A percentile compares a stretch with the other conserved stretches of the same genome.
phyloP scores from a whole-genome alignment of 2,113 vertebrate species.

The Brevimyrus niger region DNA sequence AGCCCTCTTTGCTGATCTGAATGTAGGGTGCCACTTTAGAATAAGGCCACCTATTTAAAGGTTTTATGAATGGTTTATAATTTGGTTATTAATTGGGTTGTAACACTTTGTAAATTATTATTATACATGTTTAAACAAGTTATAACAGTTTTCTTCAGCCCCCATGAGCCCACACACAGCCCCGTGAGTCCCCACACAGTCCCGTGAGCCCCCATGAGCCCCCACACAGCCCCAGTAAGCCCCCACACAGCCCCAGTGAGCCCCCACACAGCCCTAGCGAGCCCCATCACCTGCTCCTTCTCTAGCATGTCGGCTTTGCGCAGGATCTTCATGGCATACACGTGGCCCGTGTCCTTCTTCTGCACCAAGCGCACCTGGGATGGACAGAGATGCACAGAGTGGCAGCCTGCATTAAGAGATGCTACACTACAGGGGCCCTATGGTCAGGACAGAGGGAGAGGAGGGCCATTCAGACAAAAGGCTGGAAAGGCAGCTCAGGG shows the following conservation, averaged over 20 bases:
- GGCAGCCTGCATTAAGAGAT: background rate
- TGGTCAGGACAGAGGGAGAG: background rate
- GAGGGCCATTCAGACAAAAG: background rate
- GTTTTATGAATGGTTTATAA: too few relatives aligned
- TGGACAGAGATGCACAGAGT: background rate
- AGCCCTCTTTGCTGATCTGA: background rate
- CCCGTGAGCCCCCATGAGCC: background rate
- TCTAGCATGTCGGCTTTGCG: slow-evolving; percentile 98
- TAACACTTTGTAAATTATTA: too few relatives aligned
- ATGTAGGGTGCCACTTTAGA: too few relatives aligned
- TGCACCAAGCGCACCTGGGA: slow-evolving; percentile 88
- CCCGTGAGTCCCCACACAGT: too few relatives aligned
- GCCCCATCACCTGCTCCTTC: slow-evolving; percentile 79
- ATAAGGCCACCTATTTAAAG: too few relatives aligned
- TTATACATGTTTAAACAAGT: too few relatives aligned
- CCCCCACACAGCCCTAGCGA: background rate
- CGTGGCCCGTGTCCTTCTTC: slow-evolving; percentile 96
- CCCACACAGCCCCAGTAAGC: background rate
- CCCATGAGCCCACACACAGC: background rate
- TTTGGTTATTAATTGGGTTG: too few relatives aligned
- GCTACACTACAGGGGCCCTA: background rate
- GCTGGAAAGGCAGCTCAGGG: background rate
- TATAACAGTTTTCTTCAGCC: too few relatives aligned
- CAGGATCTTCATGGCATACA: slow-evolving; percentile 98
- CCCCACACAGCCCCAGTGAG: background rate